Percentiles rank a stretch among this genome's conserved stretches.
Evolutionary conservation across 2,888 invertebrate species (phyloP).

Genomic region (Agonopterix alstromeriana): DNA sequence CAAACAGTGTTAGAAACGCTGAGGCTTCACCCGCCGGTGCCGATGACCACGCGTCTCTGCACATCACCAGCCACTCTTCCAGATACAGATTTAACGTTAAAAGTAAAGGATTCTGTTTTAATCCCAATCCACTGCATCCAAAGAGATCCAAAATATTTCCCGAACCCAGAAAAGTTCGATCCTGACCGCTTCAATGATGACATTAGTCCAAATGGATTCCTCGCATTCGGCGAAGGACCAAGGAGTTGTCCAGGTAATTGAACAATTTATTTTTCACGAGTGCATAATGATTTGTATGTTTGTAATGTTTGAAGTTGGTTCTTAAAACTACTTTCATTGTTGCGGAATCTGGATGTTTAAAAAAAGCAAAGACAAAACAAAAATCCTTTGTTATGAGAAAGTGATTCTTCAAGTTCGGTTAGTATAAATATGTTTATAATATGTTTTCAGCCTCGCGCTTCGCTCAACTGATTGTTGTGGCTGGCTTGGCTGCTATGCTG

Average conservation of each 20-base stretch:
- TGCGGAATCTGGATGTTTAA: too few relatives aligned
- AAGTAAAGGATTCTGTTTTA: conserved; percentile 49
- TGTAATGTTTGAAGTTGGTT: background rate
- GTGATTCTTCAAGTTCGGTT: too few relatives aligned
- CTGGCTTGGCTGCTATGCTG: conserved; percentile 50
- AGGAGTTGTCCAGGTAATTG: conserved; percentile 61
- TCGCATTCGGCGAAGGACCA: conserved; percentile 66
- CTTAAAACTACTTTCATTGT: background rate
- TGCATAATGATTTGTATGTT: background rate
- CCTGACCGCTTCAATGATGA: conserved; percentile 55
- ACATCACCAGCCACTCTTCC: conserved; percentile 50
- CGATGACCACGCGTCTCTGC: conserved; percentile 60
- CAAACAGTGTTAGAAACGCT: conserved; percentile 54
- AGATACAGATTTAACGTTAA: conserved; percentile 42
- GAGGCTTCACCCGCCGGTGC: conserved; percentile 61
- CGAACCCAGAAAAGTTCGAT: conserved; percentile 59
- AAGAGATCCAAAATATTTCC: conserved; percentile 50
- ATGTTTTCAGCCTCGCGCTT: conserved; percentile 60
- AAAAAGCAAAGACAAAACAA: too few relatives aligned
- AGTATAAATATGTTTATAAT: conserved; percentile 1
- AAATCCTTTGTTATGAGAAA: too few relatives aligned
- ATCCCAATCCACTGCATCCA: conserved; percentile 63
- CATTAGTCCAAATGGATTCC: conserved; percentile 47
- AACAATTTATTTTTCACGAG: conserved; percentile 1
- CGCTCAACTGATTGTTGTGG: conserved; percentile 52